Evolutionary conservation across 1,140 invertebrate species (phyloP), one percentile per base, ranked within the genome.

Genomic region (Metopolophium dirhodum): DNA sequence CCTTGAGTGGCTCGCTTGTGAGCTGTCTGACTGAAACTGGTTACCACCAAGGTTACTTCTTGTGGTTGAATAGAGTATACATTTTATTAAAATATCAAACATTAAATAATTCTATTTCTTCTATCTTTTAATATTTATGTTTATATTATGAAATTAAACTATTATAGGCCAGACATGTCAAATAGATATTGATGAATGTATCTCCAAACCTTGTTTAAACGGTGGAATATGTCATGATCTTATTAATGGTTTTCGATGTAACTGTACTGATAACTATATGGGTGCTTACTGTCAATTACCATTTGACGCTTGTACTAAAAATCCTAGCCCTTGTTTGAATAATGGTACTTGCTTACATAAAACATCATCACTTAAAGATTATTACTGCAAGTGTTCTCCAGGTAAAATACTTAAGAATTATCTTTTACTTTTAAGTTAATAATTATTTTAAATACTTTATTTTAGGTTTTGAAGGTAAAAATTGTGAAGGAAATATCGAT

Each of bases 141-240:
- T 85, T 45, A 45, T 85, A 26, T 85, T 41, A 85, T 30, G 30
- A 68, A 91, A 51, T 37, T 88, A 54, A 98, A 98, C 98, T 93
- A 99, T 98, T 94, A 98, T 97, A 22, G 98, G 98, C 0, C 98
- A 97, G 0, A 97, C 98, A 94, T 99, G 98, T 95, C 98, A 99
- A 95, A 97, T 98, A 61, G 98, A 99, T 95, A 98, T 98, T 88
- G 97, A 99, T 95, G 98, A 99, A 95, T 99, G 98, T 95, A 96
- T 97, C 26, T 96, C 97, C 91, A 97, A 97, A 94, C 98, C 98
- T 0, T 99, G 98, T 94, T 95, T 98, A 68, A 99, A 99, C 95
- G 97, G 97, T 30, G 98, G 98, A 0, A 96, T 97, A 47, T 99
- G 98, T 95, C 97, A 98, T 92, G 98, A 99, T 95, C 95, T 97